Conservation (phyloP, 1,140 invertebrate genomes). For the Micrasema minimum region DNA sequence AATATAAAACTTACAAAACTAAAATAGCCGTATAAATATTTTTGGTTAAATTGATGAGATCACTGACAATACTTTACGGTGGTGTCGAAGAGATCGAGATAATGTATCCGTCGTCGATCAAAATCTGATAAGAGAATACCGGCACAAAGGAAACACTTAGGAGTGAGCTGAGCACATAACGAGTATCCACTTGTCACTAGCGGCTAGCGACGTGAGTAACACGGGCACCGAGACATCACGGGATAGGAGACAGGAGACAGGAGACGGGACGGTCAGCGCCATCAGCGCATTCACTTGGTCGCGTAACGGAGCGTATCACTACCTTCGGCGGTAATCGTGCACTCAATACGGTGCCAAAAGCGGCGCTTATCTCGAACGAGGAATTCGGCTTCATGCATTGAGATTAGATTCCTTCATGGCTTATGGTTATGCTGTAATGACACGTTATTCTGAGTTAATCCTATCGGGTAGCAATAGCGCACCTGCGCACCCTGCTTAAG, state of each 20-base stretch:
- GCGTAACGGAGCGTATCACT: slow-evolving; percentile 29
- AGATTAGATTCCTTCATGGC: slow-evolving; percentile 43
- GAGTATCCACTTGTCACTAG: not conserved
- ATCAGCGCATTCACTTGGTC: slow-evolving; percentile 34
- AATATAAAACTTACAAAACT: slow-evolving; percentile 5
- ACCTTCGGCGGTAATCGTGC: slow-evolving; percentile 7
- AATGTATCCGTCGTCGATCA: not conserved
- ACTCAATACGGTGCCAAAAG: slow-evolving; percentile 8
- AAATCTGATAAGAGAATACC: not conserved
- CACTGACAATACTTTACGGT: not conserved
- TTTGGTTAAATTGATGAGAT: not conserved
- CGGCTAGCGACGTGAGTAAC: not conserved
- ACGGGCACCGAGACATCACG: not conserved
- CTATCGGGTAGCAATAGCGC: not conserved
- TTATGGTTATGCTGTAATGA: not conserved
- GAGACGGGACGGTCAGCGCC: slow-evolving; percentile 4
- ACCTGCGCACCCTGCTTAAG: not conserved
- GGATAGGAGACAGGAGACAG: slow-evolving; percentile 2
- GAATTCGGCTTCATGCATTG: slow-evolving; percentile 44
- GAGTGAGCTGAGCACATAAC: slow-evolving; percentile 2
- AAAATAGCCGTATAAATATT: not conserved
- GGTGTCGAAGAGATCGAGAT: not conserved
- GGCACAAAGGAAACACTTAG: slow-evolving; percentile 2
- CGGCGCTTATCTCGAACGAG: slow-evolving; percentile 30
- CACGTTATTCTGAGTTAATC: not conserved